phyloP scores from a whole-genome alignment of 2,113 vertebrate species.

The Lophotis ruficrista region DNA sequence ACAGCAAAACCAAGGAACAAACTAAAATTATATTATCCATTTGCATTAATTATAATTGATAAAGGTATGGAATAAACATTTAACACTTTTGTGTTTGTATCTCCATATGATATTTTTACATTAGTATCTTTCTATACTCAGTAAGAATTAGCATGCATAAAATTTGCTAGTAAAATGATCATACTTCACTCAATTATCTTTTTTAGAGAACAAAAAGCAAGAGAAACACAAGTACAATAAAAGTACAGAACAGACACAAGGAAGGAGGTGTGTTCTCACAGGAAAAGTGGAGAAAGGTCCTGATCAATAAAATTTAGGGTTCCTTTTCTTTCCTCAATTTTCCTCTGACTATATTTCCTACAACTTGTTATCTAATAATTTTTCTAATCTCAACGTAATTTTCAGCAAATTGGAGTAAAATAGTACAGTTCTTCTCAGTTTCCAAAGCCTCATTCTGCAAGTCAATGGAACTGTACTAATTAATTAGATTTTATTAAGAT shows the following conservation, averaged over 20 bases:
- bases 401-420: background rate
- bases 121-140: background rate
- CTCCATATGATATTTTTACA: background rate
- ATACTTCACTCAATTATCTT: background rate
- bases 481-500: background rate
- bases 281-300: background rate
- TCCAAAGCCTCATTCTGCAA: background rate
- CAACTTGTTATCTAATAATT: background rate
- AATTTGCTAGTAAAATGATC: background rate
- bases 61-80: background rate
- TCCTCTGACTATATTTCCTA: background rate
- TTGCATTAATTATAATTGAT: background rate
- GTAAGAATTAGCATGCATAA: background rate
- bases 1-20: background rate
- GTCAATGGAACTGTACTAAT: background rate
- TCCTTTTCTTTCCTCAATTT: background rate
- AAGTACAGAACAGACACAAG: background rate
- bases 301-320: background rate
- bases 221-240: background rate
- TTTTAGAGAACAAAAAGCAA: background rate
- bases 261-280: background rate
- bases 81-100: background rate
- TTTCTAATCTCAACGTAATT: background rate
- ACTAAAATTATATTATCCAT: background rate
- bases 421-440: background rate